A percentile compares a stretch with the other conserved stretches of the same genome.
phyloP scores from a whole-genome alignment of 1,140 invertebrate genomes.

The Arion vulgaris region DNA sequence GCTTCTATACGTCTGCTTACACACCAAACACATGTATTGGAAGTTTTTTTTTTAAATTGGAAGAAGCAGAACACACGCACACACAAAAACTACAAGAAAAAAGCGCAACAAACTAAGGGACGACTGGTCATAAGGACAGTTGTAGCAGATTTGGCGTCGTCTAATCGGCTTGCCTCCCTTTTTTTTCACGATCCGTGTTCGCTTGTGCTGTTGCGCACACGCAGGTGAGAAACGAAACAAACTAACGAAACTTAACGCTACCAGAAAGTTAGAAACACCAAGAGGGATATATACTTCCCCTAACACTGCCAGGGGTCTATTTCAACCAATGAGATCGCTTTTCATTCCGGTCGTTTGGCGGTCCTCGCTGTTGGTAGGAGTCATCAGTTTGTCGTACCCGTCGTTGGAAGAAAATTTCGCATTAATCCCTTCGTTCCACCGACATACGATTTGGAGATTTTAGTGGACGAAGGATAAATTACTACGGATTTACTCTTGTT shows the following conservation, averaged over 20 bases:
- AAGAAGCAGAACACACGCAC: too few relatives aligned
- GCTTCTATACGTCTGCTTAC: too few relatives aligned
- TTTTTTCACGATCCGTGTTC: neutral
- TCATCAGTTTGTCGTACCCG: constrained; percentile 8
- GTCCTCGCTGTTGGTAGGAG: constrained; percentile 17
- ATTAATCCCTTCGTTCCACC: constrained; percentile 4
- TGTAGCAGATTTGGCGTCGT: neutral
- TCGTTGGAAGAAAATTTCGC: neutral
- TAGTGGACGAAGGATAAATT: neutral
- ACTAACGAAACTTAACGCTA: constrained; percentile 5
- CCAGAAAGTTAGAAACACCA: neutral
- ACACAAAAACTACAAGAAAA: too few relatives aligned
- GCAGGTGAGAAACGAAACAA: constrained; percentile 8
- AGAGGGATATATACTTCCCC: neutral
- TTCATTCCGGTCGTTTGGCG: constrained; percentile 29
- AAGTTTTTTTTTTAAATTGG: too few relatives aligned
- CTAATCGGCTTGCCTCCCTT: constrained; percentile 3
- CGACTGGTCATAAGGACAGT: too few relatives aligned
- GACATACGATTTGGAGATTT: neutral
- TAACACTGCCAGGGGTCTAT: constrained; percentile 23
- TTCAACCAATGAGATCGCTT: constrained; percentile 28
- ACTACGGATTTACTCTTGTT: neutral
- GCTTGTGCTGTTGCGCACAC: neutral
- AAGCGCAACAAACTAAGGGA: too few relatives aligned
- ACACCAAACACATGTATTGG: too few relatives aligned